Percentiles rank a stretch among this genome's conserved stretches.
These are phyloP conservation scores for Labia minor DNA, from an alignment of 2,888 invertebrate genomes.

Conservation along the genomic window DNA sequence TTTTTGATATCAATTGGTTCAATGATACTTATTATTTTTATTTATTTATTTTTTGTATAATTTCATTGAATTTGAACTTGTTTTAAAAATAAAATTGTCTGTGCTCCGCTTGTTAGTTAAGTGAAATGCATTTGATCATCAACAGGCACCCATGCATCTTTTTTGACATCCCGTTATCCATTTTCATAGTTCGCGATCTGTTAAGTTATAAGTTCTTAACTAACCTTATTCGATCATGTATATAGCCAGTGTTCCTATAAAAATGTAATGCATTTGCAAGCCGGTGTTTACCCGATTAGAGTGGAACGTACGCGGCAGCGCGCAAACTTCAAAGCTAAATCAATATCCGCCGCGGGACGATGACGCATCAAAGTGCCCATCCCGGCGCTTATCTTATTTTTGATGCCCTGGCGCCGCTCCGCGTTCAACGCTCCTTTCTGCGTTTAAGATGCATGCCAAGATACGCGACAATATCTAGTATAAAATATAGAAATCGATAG, in stretches of 20 bases:
- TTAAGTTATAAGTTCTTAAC: not conserved
- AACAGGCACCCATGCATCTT: not conserved
- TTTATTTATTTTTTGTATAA: no score
- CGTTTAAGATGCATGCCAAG: conserved; percentile 1
- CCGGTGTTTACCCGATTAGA: conserved; percentile 3
- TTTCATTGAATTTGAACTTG: no score
- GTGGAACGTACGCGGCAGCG: not conserved
- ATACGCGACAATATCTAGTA: not conserved
- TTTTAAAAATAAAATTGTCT: no score
- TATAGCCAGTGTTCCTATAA: not conserved
- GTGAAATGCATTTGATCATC: not conserved
- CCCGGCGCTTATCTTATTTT: conserved; percentile 1
- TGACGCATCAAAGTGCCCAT: not conserved
- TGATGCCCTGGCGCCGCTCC: not conserved
- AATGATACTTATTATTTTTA: no score
- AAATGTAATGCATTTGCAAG: conserved; percentile 1
- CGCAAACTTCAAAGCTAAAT: not conserved
- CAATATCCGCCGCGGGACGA: conserved; percentile 3
- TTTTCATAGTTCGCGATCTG: not conserved
- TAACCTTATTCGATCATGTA: not conserved
- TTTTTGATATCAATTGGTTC: no score
- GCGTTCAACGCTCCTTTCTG: not conserved
- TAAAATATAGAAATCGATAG: conserved; percentile 4
- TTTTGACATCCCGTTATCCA: not conserved
- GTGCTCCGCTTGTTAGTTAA: no score